Percentiles rank a stretch among this genome's conserved stretches.
Evolutionary conservation across 2,888 invertebrate species (phyloP).

Genomic region (Strigamia maritima): DNA sequence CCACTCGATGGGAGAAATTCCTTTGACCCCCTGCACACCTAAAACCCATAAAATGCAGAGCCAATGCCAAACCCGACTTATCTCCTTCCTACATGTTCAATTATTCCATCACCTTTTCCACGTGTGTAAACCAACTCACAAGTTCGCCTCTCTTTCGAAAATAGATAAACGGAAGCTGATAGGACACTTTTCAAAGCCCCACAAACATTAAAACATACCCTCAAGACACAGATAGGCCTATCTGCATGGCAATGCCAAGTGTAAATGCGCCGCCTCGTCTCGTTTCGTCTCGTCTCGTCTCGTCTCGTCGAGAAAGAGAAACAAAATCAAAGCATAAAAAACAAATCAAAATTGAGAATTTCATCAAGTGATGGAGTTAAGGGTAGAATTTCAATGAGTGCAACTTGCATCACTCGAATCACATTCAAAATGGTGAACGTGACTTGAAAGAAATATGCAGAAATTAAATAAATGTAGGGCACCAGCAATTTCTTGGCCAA

Average conservation of each 20-base stretch:
- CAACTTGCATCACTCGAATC: too few relatives aligned
- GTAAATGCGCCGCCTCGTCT: too few relatives aligned
- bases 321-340: not conserved
- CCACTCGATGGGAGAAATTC: not conserved
- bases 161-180: not conserved
- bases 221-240: not conserved
- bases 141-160: not conserved
- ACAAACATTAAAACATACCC: not conserved
- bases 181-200: not conserved
- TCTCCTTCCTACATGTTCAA: not conserved
- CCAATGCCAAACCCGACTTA: not conserved
- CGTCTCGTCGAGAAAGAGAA: not conserved
- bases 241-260: too few relatives aligned
- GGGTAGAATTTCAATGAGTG: not conserved
- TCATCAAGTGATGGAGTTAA: not conserved
- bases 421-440: not conserved
- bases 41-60: not conserved
- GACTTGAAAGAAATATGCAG: not conserved
- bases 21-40: not conserved
- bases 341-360: not conserved
- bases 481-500: not conserved
- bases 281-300: too few relatives aligned
- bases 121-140: not conserved
- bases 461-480: not conserved
- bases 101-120: not conserved